Evolutionary conservation across 2,888 invertebrate genomes (phyloP), one percentile per base, ranked within the genome.

Genomic region (Drosophila atripex): DNA sequence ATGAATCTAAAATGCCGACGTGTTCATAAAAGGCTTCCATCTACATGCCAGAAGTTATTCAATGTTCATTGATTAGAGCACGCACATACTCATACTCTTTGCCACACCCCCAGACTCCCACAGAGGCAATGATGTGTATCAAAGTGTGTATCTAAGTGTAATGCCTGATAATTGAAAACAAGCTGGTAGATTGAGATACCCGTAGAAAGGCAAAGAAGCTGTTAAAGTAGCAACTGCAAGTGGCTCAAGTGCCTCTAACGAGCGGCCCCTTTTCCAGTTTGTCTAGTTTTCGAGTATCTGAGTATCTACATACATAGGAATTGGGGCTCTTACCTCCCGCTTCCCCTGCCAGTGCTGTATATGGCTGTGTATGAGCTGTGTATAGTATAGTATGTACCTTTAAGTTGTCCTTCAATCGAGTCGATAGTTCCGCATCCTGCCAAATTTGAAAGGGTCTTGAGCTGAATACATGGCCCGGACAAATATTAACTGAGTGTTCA

Each of bases 161-260:
- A 64, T 78, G 57, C 60, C 58, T 60, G 73, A 84, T 80, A 80
- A 84, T 84, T 84, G 79, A 80, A 83, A 84, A 66, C 73, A 73
- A 78, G 64, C 61, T 57, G 30, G 41, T 18, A 3, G 18, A 12
- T 11, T n/a, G 25, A 43, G 16, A 21, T 30, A 23, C 64, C 63
- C 64, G 64, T 45, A 25, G 45, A 52, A 57, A 63, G 57, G 69
- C 56, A 68, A 57, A 46, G 65, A 46, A 52, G 23, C 63, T 45
- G 64, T 18, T 28, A 64, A 64, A 51, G 63, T 64, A 51, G 38
- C 64, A 64, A 52, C 64, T 28, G 38, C 45, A 46, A 64, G 46
- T 23, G 64, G 51, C 30, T 63, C 23, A 28, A 30, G 35, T 45
- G 50, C 32, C 58, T 32, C 39, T 41, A 41, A 41, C 39, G 18